Percentiles rank a stretch among this genome's conserved stretches.
Evolutionary conservation across 1,140 invertebrate species (phyloP).

Genomic region (Temnothorax nylanderi): DNA sequence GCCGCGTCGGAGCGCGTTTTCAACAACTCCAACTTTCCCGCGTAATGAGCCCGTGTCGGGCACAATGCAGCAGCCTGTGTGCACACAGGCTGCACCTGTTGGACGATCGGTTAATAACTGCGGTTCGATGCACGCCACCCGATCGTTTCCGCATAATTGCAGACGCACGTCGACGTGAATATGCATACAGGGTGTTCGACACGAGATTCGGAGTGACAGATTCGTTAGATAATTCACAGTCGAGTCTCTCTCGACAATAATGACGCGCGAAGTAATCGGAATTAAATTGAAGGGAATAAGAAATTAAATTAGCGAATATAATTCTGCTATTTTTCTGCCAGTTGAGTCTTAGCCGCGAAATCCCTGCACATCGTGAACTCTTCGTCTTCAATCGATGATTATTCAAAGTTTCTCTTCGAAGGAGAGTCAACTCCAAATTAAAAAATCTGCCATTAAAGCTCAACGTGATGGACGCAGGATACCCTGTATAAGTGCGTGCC

Average conservation of each 20-base stretch:
- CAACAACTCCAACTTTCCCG: slow-evolving; percentile 52
- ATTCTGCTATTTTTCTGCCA: neutral
- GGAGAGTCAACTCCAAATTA: neutral
- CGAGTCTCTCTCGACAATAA: neutral
- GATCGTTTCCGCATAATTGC: slow-evolving; percentile 59
- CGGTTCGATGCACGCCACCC: slow-evolving; percentile 51
- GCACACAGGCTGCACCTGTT: slow-evolving; percentile 49
- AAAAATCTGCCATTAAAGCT: neutral
- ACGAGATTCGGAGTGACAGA: slow-evolving; percentile 22
- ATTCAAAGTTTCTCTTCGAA: neutral
- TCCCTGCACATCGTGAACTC: too few species aligned
- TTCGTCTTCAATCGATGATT: neutral
- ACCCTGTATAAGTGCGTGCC: slow-evolving; percentile 1
- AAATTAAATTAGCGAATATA: neutral
- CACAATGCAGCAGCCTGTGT: slow-evolving; percentile 12
- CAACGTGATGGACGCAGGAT: neutral
- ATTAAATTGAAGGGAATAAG: neutral
- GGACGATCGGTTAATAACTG: slow-evolving; percentile 53
- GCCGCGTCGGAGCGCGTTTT: neutral
- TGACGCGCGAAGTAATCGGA: neutral
- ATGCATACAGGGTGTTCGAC: slow-evolving; percentile 8
- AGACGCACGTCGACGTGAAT: slow-evolving; percentile 3
- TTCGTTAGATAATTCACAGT: neutral
- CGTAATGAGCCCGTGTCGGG: slow-evolving; percentile 46
- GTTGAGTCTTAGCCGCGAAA: neutral